Percentiles rank a stretch among this genome's conserved stretches.
These are phyloP conservation scores for Gymnocheta viridis DNA, from an alignment of 2,888 invertebrate species.

Conservation along the genomic window DNA sequence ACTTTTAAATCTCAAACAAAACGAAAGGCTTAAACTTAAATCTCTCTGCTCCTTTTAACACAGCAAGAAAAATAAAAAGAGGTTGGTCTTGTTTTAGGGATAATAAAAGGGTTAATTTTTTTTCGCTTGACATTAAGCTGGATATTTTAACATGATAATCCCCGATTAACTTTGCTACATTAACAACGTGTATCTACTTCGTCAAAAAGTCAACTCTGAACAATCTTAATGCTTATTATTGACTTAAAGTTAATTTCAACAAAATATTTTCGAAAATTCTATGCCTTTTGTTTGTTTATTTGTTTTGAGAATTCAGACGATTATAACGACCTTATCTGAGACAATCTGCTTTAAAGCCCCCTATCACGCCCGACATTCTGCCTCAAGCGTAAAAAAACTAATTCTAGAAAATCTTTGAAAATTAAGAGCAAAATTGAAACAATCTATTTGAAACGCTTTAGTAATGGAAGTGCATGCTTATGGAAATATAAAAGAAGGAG, in stretches of 20 bases:
- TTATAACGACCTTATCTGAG: conserved; percentile 59
- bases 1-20: conserved; percentile 61
- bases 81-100: conserved; percentile 60
- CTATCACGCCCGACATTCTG: background rate
- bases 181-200: background rate
- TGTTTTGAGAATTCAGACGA: conserved; percentile 77
- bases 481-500: background rate
- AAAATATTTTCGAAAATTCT: no score
- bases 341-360: conserved; percentile 52
- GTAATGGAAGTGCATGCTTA: background rate
- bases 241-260: conserved; percentile 74
- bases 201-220: conserved; percentile 55
- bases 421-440: conserved; percentile 39
- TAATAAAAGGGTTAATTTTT: conserved; percentile 57
- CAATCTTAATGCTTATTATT: conserved; percentile 71
- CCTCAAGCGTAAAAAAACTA: conserved; percentile 61
- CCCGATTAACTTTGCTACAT: conserved; percentile 75
- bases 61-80: conserved; percentile 8
- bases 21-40: conserved; percentile 57
- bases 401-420: conserved; percentile 52
- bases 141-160: conserved; percentile 75
- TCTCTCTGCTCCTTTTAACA: background rate
- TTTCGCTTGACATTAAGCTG: conserved; percentile 53
- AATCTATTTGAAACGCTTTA: conserved; percentile 1
- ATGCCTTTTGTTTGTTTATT: conserved; percentile 74